These are phyloP conservation scores for Tapera naevia DNA, from an alignment of 2,797 vertebrate species.

Conservation along the genomic window DNA sequence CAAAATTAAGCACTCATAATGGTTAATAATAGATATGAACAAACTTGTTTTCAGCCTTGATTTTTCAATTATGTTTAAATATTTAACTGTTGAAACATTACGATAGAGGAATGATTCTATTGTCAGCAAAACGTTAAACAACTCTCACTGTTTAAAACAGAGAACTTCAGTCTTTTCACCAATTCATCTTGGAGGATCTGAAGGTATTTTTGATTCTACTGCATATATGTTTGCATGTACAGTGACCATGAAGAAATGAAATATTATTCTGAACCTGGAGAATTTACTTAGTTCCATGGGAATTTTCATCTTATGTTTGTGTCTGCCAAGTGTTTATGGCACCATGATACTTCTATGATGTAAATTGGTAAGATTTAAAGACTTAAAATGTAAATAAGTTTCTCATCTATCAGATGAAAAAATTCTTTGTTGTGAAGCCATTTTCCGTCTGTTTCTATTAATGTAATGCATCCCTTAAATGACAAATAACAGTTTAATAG, in stretches of 20 bases:
- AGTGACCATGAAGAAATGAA: background rate
- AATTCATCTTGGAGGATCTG: constrained; percentile 5
- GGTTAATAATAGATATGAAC: background rate
- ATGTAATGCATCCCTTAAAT: background rate
- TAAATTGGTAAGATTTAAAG: background rate
- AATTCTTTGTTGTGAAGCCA: background rate
- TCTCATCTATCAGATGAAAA: background rate
- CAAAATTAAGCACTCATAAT: background rate
- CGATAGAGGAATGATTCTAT: background rate
- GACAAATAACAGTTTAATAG: background rate
- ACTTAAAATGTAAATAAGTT: background rate
- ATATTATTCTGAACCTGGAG: background rate
- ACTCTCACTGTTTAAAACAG: background rate
- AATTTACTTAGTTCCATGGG: background rate
- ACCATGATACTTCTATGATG: background rate
- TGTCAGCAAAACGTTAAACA: constrained; percentile 18
- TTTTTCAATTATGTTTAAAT: constrained; percentile 41
- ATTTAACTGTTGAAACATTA: background rate
- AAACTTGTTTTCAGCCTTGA: background rate
- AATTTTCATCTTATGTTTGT: background rate
- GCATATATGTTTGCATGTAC: background rate
- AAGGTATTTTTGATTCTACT: background rate
- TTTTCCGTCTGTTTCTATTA: background rate
- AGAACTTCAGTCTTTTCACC: background rate
- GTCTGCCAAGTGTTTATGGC: background rate